Evolutionary conservation across 2,888 invertebrate species (phyloP).

Genomic region (Harpagoxenus sublaevis): DNA sequence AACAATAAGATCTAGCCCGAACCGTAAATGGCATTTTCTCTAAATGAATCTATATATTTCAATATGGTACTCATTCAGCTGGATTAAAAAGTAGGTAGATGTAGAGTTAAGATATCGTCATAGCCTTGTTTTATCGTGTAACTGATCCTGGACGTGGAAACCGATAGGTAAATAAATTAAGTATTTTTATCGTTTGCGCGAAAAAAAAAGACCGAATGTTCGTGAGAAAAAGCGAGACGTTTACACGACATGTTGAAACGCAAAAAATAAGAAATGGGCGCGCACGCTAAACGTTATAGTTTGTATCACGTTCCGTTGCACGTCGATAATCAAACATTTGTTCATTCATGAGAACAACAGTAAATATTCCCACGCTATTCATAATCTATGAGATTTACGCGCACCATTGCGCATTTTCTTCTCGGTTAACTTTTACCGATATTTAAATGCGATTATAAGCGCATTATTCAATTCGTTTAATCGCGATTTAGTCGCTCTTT

Average conservation of each 20-base stretch:
- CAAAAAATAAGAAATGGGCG: conserved; percentile 2
- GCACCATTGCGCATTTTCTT: conserved; percentile 28
- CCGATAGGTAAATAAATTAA: conserved; percentile 31
- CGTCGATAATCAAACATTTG: conserved; percentile 46
- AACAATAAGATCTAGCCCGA: too few species aligned
- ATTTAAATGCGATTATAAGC: conserved; percentile 17
- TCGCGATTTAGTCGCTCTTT: conserved; percentile 9
- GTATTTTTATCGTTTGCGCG: neutral
- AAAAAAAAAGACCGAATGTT: conserved; percentile 27
- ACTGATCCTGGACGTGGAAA: neutral
- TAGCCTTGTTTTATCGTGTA: conserved; percentile 5
- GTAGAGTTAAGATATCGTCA: conserved; percentile 2
- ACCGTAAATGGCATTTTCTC: too few species aligned
- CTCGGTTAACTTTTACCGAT: neutral
- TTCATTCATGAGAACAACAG: conserved; percentile 35
- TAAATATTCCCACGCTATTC: conserved; percentile 25
- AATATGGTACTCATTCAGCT: too few species aligned
- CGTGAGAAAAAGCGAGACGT: conserved; percentile 5
- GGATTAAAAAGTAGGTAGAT: too few species aligned
- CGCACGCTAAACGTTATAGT: conserved; percentile 40
- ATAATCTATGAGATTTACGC: conserved; percentile 25
- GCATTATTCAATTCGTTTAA: conserved; percentile 37
- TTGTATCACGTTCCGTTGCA: conserved; percentile 40
- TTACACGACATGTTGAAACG: conserved; percentile 7
- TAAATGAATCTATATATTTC: too few species aligned